Percentiles rank a stretch among this genome's conserved stretches.
phyloP scores from a whole-genome alignment of 2,113 vertebrate genomes.

The Sinocyclocheilus anophthalmus region DNA sequence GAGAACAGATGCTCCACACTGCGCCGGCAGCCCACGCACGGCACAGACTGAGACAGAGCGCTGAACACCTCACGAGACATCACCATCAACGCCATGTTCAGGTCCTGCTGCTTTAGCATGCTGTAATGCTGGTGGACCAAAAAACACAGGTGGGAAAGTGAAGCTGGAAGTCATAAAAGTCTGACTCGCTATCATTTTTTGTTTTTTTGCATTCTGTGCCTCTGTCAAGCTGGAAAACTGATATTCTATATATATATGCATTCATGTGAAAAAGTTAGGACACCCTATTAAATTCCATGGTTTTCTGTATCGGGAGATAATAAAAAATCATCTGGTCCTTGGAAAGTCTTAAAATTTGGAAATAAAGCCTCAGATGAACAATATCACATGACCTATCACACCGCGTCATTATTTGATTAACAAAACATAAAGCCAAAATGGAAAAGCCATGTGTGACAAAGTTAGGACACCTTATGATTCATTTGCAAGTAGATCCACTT shows the following conservation, averaged over 20 bases:
- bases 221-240: background rate
- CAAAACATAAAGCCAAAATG: too few relatives aligned
- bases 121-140: constrained; percentile 81
- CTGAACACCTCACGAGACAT: constrained; percentile 88
- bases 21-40: constrained; percentile 93
- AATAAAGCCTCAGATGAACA: too few relatives aligned
- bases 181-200: background rate
- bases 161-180: background rate
- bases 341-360: too few relatives aligned
- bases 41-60: constrained; percentile 90
- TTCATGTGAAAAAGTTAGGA: too few relatives aligned
- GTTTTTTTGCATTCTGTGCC: background rate
- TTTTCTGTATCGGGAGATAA: too few relatives aligned
- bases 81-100: constrained; percentile 91
- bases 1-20: constrained; percentile 96
- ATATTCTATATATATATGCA: background rate
- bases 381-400: too few relatives aligned
- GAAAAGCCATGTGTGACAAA: too few relatives aligned
- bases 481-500: too few relatives aligned
- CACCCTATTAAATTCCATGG: too few relatives aligned
- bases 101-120: constrained; percentile 90
- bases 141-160: background rate
- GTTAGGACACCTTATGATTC: too few relatives aligned
- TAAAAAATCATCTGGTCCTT: too few relatives aligned
- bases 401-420: too few relatives aligned